Percentiles rank a stretch among this genome's conserved stretches.
These are phyloP conservation scores for Oreohelix idahoensis DNA, from an alignment of 1,140 invertebrate species.

Conservation along the genomic window DNA sequence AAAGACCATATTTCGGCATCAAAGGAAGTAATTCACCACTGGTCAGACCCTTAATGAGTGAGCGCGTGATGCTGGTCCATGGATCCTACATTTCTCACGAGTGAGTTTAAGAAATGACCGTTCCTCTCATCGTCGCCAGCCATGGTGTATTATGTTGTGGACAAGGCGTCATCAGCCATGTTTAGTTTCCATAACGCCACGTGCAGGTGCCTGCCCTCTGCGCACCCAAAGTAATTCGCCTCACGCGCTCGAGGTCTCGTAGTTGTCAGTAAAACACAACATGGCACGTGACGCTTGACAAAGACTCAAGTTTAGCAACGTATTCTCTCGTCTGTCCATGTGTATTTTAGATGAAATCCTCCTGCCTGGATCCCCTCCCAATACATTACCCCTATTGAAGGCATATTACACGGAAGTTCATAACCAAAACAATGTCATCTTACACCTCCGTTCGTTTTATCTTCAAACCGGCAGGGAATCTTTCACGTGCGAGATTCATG, in stretches of 20 bases:
- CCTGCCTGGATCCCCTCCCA: not conserved
- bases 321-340: not conserved
- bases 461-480: too few species aligned
- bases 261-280: not conserved
- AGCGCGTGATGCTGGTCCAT: not conserved
- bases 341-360: not conserved
- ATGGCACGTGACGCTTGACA: not conserved
- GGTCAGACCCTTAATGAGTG: not conserved
- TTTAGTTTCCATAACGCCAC: constrained; percentile 11
- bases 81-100: not conserved
- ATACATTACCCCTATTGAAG: not conserved
- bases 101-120: not conserved
- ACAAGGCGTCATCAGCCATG: constrained; percentile 3
- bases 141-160: not conserved
- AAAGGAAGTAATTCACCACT: not conserved
- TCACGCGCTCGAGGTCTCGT: not conserved
- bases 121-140: not conserved
- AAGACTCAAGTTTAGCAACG: not conserved
- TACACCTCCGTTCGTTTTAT: not conserved
- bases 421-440: not conserved
- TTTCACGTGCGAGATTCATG: too few species aligned
- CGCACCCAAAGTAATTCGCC: not conserved
- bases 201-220: constrained; percentile 9
- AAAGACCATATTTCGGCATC: not conserved
- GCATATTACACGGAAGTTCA: not conserved